Conservation (phyloP, 2,797 vertebrate species). For the Sebastiscus albofasciatus region DNA sequence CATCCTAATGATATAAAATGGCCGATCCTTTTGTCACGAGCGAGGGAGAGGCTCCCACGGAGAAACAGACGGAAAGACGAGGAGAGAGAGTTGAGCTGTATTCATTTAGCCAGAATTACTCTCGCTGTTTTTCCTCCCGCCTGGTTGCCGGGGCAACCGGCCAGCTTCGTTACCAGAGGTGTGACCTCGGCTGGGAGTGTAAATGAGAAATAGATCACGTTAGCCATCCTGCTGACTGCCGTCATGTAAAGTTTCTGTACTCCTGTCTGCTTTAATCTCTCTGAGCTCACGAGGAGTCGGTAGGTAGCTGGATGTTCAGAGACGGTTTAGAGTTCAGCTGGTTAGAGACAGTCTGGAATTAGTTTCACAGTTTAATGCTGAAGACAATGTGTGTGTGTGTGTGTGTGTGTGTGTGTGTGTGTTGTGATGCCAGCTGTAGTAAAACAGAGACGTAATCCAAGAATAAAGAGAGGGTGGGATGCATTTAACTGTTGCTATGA, state of each 20-base stretch:
- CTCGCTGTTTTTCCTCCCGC: conserved; percentile 30
- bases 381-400: background rate
- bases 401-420: no score
- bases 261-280: background rate
- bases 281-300: no score
- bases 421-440: background rate
- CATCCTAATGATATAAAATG: conserved; percentile 31
- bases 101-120: conserved; percentile 54
- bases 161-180: conserved; percentile 66
- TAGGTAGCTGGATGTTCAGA: no score
- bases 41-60: conserved; percentile 2
- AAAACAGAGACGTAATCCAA: background rate
- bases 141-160: conserved; percentile 62
- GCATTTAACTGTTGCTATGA: background rate
- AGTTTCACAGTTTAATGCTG: background rate
- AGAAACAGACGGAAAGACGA: conserved; percentile 17
- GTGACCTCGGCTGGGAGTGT: conserved; percentile 49
- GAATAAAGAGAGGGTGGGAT: background rate
- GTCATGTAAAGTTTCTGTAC: background rate
- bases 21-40: conserved; percentile 38
- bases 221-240: background rate
- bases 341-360: background rate
- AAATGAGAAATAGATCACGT: conserved; percentile 32
- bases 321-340: no score
- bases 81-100: conserved; percentile 24